Percentiles rank a stretch among this genome's conserved stretches.
These are phyloP conservation scores for Gymnodraco acuticeps DNA, from an alignment of 2,797 vertebrate species.

Conservation along the genomic window DNA sequence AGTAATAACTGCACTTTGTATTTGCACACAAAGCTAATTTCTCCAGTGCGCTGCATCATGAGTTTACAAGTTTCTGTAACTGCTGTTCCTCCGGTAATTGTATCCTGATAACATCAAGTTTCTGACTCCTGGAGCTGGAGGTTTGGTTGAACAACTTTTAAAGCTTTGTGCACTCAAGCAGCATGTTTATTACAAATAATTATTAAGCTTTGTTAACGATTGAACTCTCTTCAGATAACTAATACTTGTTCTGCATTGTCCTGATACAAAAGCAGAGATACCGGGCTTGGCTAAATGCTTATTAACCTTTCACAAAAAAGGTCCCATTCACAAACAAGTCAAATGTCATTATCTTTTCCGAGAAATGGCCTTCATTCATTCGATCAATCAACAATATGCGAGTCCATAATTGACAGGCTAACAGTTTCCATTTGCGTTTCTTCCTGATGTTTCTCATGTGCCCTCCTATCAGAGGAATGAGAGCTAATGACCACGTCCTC, in stretches of 20 bases:
- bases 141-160: not conserved
- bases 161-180: not conserved
- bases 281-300: not conserved
- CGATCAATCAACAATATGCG: not conserved
- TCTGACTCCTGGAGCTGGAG: not conserved
- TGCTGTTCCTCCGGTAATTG: constrained; percentile 20
- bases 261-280: not conserved
- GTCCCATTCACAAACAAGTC: not conserved
- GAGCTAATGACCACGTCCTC: constrained; percentile 50
- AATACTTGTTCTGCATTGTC: not conserved
- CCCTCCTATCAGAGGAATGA: constrained; percentile 33
- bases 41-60: constrained; percentile 9
- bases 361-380: not conserved
- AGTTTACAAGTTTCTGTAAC: constrained; percentile 12
- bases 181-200: constrained; percentile 36
- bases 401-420: not conserved
- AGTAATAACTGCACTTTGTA: constrained; percentile 13
- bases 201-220: constrained; percentile 49
- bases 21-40: constrained; percentile 31
- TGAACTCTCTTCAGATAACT: constrained; percentile 13
- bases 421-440: not conserved
- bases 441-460: constrained; percentile 13
- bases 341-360: not conserved
- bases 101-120: constrained; percentile 19
- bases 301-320: constrained; percentile 6